A percentile compares a stretch with the other conserved stretches of the same genome.
Evolutionary conservation across 2,888 invertebrate species (phyloP).

Genomic region (Ryuthela nishihirai): DNA sequence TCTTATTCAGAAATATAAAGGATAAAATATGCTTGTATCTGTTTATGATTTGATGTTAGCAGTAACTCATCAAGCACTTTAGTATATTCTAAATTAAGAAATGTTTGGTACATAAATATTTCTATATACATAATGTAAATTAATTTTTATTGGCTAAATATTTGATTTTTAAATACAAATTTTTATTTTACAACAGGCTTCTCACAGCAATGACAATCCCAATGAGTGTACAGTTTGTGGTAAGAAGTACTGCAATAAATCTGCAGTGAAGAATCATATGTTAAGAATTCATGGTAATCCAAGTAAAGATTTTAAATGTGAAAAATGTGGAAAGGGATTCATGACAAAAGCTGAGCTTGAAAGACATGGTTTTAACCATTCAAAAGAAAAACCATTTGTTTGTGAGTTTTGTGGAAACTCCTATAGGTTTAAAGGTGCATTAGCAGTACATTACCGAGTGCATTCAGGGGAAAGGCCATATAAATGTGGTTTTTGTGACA

Average conservation of each 20-base stretch:
- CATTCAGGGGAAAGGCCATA: conserved; percentile 40
- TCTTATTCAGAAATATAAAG: no score
- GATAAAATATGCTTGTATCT: no score
- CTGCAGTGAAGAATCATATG: conserved; percentile 42
- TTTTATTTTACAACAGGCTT: conserved; percentile 11
- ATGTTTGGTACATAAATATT: neutral
- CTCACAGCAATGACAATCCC: conserved; percentile 37
- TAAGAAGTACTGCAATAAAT: conserved; percentile 41
- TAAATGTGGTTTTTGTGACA: conserved; percentile 37
- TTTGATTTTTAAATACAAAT: neutral
- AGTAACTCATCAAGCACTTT: neutral
- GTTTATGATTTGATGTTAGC: no score
- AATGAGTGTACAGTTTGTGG: conserved; percentile 41
- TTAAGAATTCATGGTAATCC: conserved; percentile 39
- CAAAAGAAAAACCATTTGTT: conserved; percentile 43
- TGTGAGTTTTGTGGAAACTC: conserved; percentile 45
- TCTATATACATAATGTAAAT: neutral
- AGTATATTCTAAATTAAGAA: neutral
- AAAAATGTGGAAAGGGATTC: conserved; percentile 41
- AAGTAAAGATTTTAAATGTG: conserved; percentile 41
- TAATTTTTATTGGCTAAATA: neutral
- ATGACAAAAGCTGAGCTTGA: conserved; percentile 41
- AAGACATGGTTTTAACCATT: conserved; percentile 43
- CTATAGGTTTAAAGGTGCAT: conserved; percentile 43
- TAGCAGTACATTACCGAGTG: conserved; percentile 33